These are phyloP conservation scores for Erpornis zantholeuca DNA, from an alignment of 2,113 vertebrate genomes.

Conservation along the genomic window DNA sequence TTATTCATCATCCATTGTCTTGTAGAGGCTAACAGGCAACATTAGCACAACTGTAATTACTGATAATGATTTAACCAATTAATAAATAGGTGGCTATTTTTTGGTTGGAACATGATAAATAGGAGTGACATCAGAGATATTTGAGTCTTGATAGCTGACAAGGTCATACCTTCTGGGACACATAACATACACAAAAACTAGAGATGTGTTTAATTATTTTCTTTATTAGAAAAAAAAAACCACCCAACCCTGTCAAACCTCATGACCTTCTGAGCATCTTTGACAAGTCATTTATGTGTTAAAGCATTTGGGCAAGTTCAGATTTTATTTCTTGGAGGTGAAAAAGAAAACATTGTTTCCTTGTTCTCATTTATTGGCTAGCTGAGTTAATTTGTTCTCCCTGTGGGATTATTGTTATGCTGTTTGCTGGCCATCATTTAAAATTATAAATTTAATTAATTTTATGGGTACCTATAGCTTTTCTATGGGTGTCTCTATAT, in stretches of 20 bases:
- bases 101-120: background rate
- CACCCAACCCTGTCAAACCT: accelerated
- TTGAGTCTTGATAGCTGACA: background rate
- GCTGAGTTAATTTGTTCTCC: constrained; percentile 28
- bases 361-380: constrained; percentile 18
- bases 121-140: background rate
- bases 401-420: background rate
- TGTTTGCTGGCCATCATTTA: background rate
- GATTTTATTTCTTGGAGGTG: background rate
- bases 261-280: background rate
- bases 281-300: background rate
- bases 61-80: background rate
- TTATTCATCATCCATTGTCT: background rate
- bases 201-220: background rate
- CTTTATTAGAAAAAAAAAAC: background rate
- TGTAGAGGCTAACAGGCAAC: background rate
- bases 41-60: background rate
- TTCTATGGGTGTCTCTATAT: background rate
- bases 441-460: constrained; percentile 17
- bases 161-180: background rate
- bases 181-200: background rate
- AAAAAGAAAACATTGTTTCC: background rate
- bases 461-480: constrained; percentile 1
- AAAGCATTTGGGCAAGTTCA: background rate
- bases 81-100: background rate